Percentiles rank a stretch among this genome's conserved stretches.
phyloP scores from a whole-genome alignment of 1,140 invertebrate genomes.

The Listronotus oregonensis region DNA sequence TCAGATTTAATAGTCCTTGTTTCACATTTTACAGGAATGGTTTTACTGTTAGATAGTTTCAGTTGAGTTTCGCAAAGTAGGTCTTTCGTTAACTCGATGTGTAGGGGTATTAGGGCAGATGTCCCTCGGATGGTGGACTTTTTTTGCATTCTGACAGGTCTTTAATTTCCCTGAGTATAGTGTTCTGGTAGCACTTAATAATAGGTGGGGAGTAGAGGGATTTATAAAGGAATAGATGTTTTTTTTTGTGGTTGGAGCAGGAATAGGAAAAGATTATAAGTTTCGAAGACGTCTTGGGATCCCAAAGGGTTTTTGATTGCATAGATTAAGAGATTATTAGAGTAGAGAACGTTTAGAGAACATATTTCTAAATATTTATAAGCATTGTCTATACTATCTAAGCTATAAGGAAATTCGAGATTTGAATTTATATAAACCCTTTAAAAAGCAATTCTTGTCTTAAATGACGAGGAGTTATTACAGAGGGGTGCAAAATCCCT shows the following conservation, averaged over 20 bases:
- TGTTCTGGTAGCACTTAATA: slow-evolving; percentile 22
- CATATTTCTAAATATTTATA: no score
- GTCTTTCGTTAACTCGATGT: slow-evolving; percentile 2
- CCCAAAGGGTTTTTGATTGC: slow-evolving; percentile 14
- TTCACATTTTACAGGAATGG: slow-evolving; percentile 1
- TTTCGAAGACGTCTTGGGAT: background rate
- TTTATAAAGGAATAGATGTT: slow-evolving; percentile 18
- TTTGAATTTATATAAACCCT: slow-evolving; percentile 16
- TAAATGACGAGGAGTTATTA: slow-evolving; percentile 2
- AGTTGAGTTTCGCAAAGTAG: no score
- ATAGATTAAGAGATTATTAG: slow-evolving; percentile 10
- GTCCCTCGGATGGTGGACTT: no score
- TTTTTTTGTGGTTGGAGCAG: background rate
- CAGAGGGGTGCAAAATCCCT: slow-evolving; percentile 8
- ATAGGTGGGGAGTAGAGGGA: slow-evolving; percentile 15
- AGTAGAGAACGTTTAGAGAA: no score
- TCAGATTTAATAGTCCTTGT: slow-evolving; percentile 4
- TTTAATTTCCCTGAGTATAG: slow-evolving; percentile 12
- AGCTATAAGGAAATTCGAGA: slow-evolving; percentile 18
- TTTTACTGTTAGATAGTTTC: background rate
- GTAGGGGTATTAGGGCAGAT: slow-evolving; percentile 3
- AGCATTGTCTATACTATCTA: no score
- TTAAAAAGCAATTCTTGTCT: slow-evolving; percentile 4
- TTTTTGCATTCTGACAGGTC: slow-evolving; percentile 17
- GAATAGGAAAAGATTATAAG: no score